Conservation (phyloP, 2,888 invertebrate genomes). For the Meghimatium bilineatum region DNA sequence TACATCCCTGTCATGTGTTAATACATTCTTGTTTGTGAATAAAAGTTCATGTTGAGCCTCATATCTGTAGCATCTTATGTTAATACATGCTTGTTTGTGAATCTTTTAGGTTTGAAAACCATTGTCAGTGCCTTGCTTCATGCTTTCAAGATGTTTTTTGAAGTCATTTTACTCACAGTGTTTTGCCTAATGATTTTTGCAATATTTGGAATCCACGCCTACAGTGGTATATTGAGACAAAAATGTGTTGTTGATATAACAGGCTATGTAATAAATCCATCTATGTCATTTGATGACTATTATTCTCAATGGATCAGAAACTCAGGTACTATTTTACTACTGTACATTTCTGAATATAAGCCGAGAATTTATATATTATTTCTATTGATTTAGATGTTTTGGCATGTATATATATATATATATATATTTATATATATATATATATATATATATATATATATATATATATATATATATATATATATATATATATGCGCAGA, state of each 20-base stretch:
- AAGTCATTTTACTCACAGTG: constrained; percentile 96
- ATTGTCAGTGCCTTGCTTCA: constrained; percentile 97
- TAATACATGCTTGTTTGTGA: not conserved
- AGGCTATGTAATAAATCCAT: constrained; percentile 54
- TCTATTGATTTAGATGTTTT: not conserved
- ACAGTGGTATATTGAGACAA: constrained; percentile 95
- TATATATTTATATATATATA: too few species aligned
- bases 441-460: too few species aligned
- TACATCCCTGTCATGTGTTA: too few species aligned
- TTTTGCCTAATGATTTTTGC: constrained; percentile 98
- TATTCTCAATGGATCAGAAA: constrained; percentile 69
- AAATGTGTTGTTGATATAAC: constrained; percentile 85
- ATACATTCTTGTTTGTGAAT: too few species aligned
- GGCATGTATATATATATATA: too few species aligned
- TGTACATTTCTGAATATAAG: not conserved
- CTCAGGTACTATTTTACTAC: constrained; percentile 51
- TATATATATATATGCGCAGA: too few species aligned
- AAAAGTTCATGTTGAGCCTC: too few species aligned
- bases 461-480: too few species aligned
- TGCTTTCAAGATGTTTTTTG: constrained; percentile 94
- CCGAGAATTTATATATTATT: too few species aligned
- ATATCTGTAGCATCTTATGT: not conserved
- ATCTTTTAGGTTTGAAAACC: constrained; percentile 89
- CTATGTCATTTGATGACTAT: constrained; percentile 59
- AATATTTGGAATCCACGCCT: constrained; percentile 94